Base-by-base conservation (phyloP, 2,797 vertebrate genomes). In the Ceryle rudis region DNA sequence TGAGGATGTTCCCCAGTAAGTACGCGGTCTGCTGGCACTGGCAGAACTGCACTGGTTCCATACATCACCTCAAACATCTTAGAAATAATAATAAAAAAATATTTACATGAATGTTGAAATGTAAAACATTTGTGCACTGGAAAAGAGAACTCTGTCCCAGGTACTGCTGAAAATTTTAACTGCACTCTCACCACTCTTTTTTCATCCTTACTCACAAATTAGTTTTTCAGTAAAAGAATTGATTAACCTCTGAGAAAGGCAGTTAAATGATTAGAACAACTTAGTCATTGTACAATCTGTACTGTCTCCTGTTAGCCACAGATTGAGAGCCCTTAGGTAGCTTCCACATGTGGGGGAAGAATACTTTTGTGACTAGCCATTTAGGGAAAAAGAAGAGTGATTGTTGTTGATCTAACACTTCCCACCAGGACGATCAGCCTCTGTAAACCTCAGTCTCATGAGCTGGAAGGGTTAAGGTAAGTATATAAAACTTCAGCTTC, bases 151-250 rank as follows among this genome's bases (percentile, higher is more conserved):
- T 78, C 31, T 18, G 20, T 67, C 86, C 42, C 22, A 55, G 23
- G 6, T 62, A 14, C 28, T 33, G 37, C 42, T 80, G 70, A 54
- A 82, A 54, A 61, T 64, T 64, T 66, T 64, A 74, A n/a, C 19
- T 72, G 26, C 3, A 2, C 0, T 0, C 17, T 81, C 8, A 22
- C 37, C 42, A 3, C 5, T 69, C 1, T 8, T 51, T 57, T 80
- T 44, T 84, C 29, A 42, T 73, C 37, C 35, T 58, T 54, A 58
- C 42, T 87, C 41, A 41, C 46, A 80, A 65, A 81, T 93, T 12
- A 78, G 28, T 31, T 85, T 93, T 92, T 89, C 49, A 92, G 37
- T 88, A 61, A 79, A 81, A 93, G 31, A 88, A 83, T 71, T 86
- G 35, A 92, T 94, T 73, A 26, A 39, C 58, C 60, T 87, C 26